These are phyloP conservation scores for Parochlus steinenii DNA, from an alignment of 2,888 invertebrate species.

Conservation along the genomic window DNA sequence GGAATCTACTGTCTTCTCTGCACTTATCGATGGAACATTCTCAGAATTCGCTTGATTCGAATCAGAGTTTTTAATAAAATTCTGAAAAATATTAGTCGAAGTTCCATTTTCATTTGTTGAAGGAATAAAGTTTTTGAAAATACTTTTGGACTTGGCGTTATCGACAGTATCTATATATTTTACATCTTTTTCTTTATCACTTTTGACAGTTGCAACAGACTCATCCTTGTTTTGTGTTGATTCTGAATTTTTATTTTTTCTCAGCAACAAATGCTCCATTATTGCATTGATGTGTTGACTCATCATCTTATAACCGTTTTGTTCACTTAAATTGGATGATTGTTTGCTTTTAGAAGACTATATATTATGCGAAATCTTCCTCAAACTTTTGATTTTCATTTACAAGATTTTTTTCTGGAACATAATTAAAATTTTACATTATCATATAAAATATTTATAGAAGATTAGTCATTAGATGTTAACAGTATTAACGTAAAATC, in stretches of 20 bases:
- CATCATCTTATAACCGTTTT: too few species aligned
- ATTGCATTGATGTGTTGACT: constrained; percentile 26
- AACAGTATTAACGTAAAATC: too few species aligned
- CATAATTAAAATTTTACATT: too few species aligned
- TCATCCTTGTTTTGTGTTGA: constrained; percentile 8
- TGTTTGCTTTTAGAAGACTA: too few species aligned
- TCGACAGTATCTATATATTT: constrained; percentile 1
- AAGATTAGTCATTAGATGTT: too few species aligned
- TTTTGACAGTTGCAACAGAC: constrained; percentile 14
- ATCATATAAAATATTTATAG: too few species aligned
- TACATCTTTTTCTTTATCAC: constrained; percentile 7
- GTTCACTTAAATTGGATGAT: too few species aligned
- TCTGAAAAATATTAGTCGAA: constrained; percentile 9
- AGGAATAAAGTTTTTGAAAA: constrained; percentile 6
- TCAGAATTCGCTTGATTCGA: background rate
- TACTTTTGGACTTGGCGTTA: constrained; percentile 5
- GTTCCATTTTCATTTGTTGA: constrained; percentile 6
- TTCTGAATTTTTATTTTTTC: constrained; percentile 16
- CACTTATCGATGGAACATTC: constrained; percentile 2
- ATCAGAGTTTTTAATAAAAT: constrained; percentile 3
- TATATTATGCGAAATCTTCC: too few species aligned
- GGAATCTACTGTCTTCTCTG: background rate
- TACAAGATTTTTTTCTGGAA: too few species aligned
- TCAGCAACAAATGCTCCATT: constrained; percentile 27
- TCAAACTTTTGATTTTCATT: too few species aligned